A percentile compares a stretch with the other conserved stretches of the same genome.
phyloP scores from a whole-genome alignment of 1,140 invertebrate genomes.

The Saxidomus purpurata region DNA sequence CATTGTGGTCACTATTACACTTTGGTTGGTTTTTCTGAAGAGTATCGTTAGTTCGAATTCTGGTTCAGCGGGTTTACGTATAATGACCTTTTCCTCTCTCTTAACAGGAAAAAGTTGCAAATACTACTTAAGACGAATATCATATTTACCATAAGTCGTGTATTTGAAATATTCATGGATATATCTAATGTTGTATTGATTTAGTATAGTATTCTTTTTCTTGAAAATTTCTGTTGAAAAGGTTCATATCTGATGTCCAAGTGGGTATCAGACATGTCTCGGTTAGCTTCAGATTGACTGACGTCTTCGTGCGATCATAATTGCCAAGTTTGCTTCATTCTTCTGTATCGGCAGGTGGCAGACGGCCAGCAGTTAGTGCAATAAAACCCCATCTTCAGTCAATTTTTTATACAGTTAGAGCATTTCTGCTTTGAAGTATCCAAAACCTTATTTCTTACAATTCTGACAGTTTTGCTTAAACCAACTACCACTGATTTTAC shows the following conservation, averaged over 20 bases:
- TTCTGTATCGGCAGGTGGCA: conserved; percentile 12
- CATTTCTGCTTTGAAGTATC: neutral
- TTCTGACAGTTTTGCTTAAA: conserved; percentile 23
- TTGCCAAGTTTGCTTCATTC: conserved; percentile 52
- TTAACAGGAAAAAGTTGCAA: too few relatives aligned
- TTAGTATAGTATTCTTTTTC: too few relatives aligned
- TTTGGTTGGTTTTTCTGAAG: too few relatives aligned
- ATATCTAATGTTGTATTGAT: too few relatives aligned
- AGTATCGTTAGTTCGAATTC: too few relatives aligned
- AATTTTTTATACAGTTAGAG: neutral
- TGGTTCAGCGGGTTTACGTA: too few relatives aligned
- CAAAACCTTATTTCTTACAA: neutral
- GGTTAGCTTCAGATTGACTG: neutral
- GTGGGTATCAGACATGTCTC: neutral
- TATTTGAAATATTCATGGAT: too few relatives aligned
- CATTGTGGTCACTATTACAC: too few relatives aligned
- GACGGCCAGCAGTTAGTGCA: neutral
- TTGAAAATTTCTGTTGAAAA: too few relatives aligned
- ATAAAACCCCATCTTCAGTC: neutral
- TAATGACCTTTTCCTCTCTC: too few relatives aligned
- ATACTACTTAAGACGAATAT: too few relatives aligned
- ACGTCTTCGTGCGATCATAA: conserved; percentile 14
- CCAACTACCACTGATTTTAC: conserved; percentile 14
- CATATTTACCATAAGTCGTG: too few relatives aligned
- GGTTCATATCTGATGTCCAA: neutral